Conservation (phyloP, 2,113 vertebrate genomes). For the Hoplias malabaricus region DNA sequence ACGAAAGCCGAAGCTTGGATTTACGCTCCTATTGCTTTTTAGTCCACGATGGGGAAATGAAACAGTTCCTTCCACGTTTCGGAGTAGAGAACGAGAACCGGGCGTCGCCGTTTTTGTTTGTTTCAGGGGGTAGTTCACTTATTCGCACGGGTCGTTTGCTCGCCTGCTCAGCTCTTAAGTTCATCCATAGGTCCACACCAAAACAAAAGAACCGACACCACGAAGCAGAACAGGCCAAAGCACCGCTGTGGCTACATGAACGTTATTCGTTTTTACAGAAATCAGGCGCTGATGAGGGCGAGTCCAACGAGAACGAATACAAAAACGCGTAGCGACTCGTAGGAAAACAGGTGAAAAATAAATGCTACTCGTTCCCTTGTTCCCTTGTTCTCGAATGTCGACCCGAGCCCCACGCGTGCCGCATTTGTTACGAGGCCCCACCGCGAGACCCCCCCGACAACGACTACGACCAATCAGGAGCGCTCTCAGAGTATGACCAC, state of each 20-base stretch:
- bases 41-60: not conserved
- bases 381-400: not conserved
- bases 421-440: constrained; percentile 35
- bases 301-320: not conserved
- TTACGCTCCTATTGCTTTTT: not conserved
- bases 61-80: not conserved
- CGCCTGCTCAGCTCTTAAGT: not conserved
- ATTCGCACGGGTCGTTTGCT: not conserved
- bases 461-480: constrained; percentile 65
- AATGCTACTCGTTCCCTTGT: not conserved
- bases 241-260: not conserved
- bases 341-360: not conserved
- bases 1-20: not conserved
- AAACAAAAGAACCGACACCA: not conserved
- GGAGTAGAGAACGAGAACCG: not conserved
- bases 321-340: not conserved
- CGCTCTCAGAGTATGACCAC: not conserved
- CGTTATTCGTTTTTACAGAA: not conserved
- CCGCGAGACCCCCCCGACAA: constrained; percentile 54
- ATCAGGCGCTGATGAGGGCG: not conserved
- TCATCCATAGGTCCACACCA: not conserved
- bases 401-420: not conserved
- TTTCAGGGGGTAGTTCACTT: not conserved
- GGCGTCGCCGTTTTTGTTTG: not conserved
- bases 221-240: not conserved